These are phyloP conservation scores for Acanthoscelides obtectus DNA, from an alignment of 2,888 invertebrate species.

Conservation along the genomic window DNA sequence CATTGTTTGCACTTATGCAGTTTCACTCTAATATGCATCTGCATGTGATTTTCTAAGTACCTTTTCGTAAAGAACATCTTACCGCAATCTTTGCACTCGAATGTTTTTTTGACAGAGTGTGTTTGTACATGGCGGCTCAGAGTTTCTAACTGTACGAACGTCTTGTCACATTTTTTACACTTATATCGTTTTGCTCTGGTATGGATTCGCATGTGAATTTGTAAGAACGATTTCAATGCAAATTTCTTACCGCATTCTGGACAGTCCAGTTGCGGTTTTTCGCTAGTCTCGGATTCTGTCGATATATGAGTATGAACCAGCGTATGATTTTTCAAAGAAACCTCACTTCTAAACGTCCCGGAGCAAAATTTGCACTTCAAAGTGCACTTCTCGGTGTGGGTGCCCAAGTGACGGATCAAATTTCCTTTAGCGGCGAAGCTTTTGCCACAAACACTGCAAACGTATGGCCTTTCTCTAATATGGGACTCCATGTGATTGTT, in stretches of 20 bases:
- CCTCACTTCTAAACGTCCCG: no score
- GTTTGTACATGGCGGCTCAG: constrained; percentile 50
- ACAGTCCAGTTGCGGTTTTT: constrained; percentile 38
- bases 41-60: not conserved
- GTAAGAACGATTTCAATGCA: constrained; percentile 39
- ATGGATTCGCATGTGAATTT: constrained; percentile 40
- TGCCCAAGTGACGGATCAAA: no score
- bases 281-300: constrained; percentile 43
- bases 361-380: no score
- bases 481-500: constrained; percentile 48
- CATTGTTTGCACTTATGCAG: constrained; percentile 55
- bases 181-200: constrained; percentile 48
- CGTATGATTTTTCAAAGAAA: constrained; percentile 12
- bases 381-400: no score
- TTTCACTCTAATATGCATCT: not conserved
- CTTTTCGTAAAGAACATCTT: constrained; percentile 16
- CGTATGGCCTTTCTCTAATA: constrained; percentile 48
- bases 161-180: constrained; percentile 47
- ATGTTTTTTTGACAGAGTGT: constrained; percentile 50
- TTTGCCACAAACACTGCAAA: constrained; percentile 22
- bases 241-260: constrained; percentile 39
- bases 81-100: constrained; percentile 16
- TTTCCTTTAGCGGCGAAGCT: no score
- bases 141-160: constrained; percentile 50
- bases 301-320: constrained; percentile 38